These are phyloP conservation scores for Eucriotettix oculatus DNA, from an alignment of 2,888 invertebrate species.

Conservation along the genomic window DNA sequence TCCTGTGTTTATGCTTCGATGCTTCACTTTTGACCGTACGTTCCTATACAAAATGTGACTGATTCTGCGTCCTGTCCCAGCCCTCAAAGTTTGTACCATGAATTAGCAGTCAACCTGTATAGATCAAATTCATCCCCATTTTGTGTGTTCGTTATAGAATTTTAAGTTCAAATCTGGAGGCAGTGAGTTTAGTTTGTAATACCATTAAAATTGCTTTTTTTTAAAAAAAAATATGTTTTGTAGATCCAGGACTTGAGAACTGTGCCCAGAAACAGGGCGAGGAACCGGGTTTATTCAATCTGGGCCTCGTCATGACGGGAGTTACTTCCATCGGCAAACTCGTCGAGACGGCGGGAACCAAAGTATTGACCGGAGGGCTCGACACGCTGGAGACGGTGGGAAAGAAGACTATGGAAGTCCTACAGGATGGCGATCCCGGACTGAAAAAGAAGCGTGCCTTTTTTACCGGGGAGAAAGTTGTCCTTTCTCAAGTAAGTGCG, in stretches of 20 bases:
- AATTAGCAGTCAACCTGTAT: too few species aligned
- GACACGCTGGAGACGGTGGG: conserved; percentile 87
- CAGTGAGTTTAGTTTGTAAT: too few species aligned
- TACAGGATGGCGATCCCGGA: conserved; percentile 85
- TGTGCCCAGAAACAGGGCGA: neutral
- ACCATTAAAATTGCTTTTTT: too few species aligned
- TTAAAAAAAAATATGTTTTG: neutral
- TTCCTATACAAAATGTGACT: too few species aligned
- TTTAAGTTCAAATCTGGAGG: too few species aligned
- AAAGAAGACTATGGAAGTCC: conserved; percentile 84
- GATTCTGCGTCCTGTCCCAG: too few species aligned
- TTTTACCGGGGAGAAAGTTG: conserved; percentile 38
- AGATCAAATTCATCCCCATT: too few species aligned
- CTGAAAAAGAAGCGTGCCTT: conserved; percentile 60
- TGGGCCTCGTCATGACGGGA: conserved; percentile 47
- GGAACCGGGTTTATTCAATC: conserved; percentile 29
- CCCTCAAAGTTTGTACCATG: too few species aligned
- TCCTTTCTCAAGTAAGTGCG: conserved; percentile 34
- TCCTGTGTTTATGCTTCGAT: too few species aligned
- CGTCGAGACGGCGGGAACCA: conserved; percentile 51
- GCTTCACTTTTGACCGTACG: too few species aligned
- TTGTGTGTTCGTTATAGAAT: too few species aligned
- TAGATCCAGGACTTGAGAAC: neutral
- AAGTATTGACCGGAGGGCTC: conserved; percentile 61
- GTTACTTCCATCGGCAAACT: conserved; percentile 39